Conservation (phyloP, 2,113 vertebrate species). For the Malurus alboscapulatus region DNA sequence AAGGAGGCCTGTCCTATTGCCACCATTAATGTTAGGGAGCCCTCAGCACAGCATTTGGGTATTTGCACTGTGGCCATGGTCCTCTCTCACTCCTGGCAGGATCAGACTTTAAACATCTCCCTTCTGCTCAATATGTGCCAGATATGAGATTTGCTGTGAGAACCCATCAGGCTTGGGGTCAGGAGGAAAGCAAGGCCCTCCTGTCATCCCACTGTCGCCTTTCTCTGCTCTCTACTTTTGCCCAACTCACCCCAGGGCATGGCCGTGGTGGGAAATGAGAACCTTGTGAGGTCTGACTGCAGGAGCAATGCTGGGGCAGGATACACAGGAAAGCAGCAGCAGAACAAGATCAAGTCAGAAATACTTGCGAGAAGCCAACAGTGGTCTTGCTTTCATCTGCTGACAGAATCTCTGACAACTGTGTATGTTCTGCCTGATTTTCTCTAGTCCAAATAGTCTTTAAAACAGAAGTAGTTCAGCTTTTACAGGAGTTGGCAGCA, state of each 20-base stretch:
- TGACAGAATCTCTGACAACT: constrained; percentile 17
- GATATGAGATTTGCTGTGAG: neutral
- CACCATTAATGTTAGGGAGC: neutral
- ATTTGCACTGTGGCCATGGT: neutral
- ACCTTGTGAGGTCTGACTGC: neutral
- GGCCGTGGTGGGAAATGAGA: fast-evolving
- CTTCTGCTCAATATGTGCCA: neutral
- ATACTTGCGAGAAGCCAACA: neutral
- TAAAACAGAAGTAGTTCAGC: constrained; percentile 26
- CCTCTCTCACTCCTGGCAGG: neutral
- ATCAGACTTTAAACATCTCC: neutral
- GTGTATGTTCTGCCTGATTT: neutral
- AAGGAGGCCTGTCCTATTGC: neutral
- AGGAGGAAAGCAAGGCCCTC: fast-evolving
- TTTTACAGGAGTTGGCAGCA: neutral
- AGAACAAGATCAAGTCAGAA: neutral
- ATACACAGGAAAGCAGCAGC: neutral
- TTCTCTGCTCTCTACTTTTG: fast-evolving
- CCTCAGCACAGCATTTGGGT: neutral
- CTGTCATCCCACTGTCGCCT: fast-evolving
- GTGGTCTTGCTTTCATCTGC: constrained; percentile 2
- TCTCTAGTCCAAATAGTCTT: neutral
- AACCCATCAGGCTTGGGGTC: neutral
- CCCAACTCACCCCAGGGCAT: neutral
- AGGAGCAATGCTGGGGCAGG: neutral